Conservation (phyloP, 2,888 invertebrate genomes). For the Morpho achilles region DNA sequence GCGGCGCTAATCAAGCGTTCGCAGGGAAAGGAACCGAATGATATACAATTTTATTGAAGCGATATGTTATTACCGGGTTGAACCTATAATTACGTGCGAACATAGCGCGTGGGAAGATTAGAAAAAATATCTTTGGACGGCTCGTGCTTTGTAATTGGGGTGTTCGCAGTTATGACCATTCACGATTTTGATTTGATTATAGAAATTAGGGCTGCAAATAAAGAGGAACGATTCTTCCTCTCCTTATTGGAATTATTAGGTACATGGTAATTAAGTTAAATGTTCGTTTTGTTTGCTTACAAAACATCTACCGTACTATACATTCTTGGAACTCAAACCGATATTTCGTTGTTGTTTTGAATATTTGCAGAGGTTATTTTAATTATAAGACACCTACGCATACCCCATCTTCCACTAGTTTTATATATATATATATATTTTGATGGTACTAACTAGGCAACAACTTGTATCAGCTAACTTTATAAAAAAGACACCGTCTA, state of each 20-base stretch:
- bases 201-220: slow-evolving; percentile 37
- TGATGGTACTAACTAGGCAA: no score
- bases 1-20: slow-evolving; percentile 74
- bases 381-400: no score
- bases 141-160: slow-evolving; percentile 73
- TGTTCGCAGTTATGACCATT: slow-evolving; percentile 46
- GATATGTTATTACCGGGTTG: slow-evolving; percentile 74
- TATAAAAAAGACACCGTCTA: no score
- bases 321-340: no score
- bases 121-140: slow-evolving; percentile 66
- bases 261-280: slow-evolving; percentile 1
- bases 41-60: slow-evolving; percentile 78
- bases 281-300: background rate
- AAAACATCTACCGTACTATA: no score
- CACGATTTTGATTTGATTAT: slow-evolving; percentile 60
- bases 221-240: slow-evolving; percentile 29
- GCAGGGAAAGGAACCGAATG: slow-evolving; percentile 71
- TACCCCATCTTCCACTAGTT: background rate
- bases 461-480: no score
- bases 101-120: slow-evolving; percentile 76
- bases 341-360: no score
- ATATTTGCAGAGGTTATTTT: background rate
- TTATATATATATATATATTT: no score
- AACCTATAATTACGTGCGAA: slow-evolving; percentile 72
- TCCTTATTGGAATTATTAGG: slow-evolving; percentile 28